Conservation (phyloP, 2,797 vertebrate genomes). For the Pseudotriccus pelzelni region DNA sequence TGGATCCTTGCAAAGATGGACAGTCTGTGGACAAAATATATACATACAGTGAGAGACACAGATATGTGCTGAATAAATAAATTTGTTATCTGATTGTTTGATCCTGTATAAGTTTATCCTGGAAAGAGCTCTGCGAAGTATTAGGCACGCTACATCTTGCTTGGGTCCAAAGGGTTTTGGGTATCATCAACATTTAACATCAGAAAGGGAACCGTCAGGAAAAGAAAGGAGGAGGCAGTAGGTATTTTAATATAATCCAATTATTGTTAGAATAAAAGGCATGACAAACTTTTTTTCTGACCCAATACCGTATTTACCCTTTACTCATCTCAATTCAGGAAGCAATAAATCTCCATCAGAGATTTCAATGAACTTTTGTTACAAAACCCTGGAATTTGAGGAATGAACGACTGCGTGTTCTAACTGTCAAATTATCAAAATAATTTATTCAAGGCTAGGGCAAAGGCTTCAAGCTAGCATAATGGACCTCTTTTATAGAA, state of each 20-base stretch:
- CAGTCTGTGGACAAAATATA: slow-evolving; percentile 82
- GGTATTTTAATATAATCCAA: neutral
- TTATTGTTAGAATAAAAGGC: neutral
- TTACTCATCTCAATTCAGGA: slow-evolving; percentile 47
- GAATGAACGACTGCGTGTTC: slow-evolving; percentile 31
- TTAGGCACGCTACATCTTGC: neutral
- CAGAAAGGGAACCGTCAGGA: neutral
- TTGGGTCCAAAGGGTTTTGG: neutral
- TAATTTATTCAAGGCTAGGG: neutral
- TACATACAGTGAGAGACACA: neutral
- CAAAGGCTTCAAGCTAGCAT: neutral
- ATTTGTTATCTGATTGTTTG: neutral
- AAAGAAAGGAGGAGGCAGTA: neutral
- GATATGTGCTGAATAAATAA: neutral
- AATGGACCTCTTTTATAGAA: neutral
- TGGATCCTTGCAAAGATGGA: slow-evolving; percentile 83
- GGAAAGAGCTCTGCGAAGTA: neutral
- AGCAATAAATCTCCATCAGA: slow-evolving; percentile 40
- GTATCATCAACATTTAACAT: neutral
- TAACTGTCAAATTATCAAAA: slow-evolving; percentile 34
- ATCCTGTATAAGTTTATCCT: neutral
- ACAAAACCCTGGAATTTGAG: slow-evolving; percentile 44
- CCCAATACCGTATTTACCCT: neutral
- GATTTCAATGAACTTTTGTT: slow-evolving; percentile 54
- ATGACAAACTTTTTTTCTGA: neutral